These are phyloP conservation scores for Drosophila neocordata DNA, from an alignment of 1,140 invertebrate species.

Conservation along the genomic window DNA sequence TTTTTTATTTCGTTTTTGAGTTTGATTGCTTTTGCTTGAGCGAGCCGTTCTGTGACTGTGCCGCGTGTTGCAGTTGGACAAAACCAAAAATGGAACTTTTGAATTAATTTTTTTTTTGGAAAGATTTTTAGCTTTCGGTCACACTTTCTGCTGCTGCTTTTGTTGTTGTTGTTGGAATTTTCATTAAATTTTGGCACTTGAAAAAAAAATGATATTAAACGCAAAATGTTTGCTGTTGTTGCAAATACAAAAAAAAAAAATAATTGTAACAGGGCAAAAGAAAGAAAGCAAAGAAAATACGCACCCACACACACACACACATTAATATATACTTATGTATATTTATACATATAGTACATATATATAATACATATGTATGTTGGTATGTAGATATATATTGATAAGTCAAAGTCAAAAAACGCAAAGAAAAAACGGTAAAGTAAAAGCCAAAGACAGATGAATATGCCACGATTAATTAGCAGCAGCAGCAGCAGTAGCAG, in stretches of 20 bases:
- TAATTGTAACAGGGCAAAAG: constrained; percentile 23
- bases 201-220: constrained; percentile 35
- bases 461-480: constrained; percentile 14
- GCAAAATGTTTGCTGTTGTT: constrained; percentile 19
- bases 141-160: neutral
- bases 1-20: constrained; percentile 24
- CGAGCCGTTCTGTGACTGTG: neutral
- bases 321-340: neutral
- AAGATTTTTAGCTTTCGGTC: constrained; percentile 15
- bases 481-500: neutral
- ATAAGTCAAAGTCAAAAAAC: neutral
- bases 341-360: neutral
- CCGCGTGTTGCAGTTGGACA: constrained; percentile 23
- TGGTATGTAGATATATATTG: neutral
- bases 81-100: constrained; percentile 11
- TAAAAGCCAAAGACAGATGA: neutral
- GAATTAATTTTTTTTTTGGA: constrained; percentile 21
- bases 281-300: neutral
- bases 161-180: constrained; percentile 6
- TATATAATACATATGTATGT: neutral
- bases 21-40: constrained; percentile 38
- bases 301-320: constrained; percentile 6
- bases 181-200: constrained; percentile 25
- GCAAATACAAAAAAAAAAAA: constrained; percentile 22
- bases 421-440: constrained; percentile 1